Evolutionary conservation across 2,888 invertebrate species (phyloP), one percentile per base, ranked within the genome.

Genomic region (Synergus gifuensis): DNA sequence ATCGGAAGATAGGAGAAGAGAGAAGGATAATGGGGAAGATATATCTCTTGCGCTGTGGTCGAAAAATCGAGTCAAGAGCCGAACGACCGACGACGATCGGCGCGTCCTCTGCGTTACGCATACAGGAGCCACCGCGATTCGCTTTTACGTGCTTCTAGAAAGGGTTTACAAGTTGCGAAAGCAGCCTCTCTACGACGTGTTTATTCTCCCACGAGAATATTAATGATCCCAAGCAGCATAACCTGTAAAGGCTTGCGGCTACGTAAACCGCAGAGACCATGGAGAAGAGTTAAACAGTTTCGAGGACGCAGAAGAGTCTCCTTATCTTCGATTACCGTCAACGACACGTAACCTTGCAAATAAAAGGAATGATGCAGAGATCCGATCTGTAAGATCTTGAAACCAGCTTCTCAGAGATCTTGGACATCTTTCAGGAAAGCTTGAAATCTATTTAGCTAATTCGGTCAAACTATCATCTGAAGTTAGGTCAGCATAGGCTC

Each of bases 21-120:
- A 73, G 73, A 73, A 36, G 36, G 54, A 54, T 73, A 73, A 73
- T 87, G 83, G 85, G 84, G 86, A 84, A 89, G 89, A 88, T 88
- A 89, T 89, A 90, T 91, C 87, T 90, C 81, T 84, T 84, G 86
- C 83, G 85, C 83, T 88, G 89, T 87, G 90, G 88, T 87, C 89
- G 90, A 87, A 89, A 90, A 91, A 90, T 90, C 90, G 88, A 90
- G 88, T 88, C 90, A 87, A 86, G 86, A 84, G 89, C 86, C 87
- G 86, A 85, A 86, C 85, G 84, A 86, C 85, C 85, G 82, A 83
- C 58, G 44, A 49, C 69, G 49, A 78, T 76, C 77, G 81, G 82
- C 83, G 86, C 87, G 85, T 88, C 88, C 86, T 89, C 88, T 88
- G 88, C 90, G 89, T 90, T 90, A 90, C 90, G 90, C 90, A 89